Base-by-base conservation (phyloP, 92 coral and sea anemone genomes). In the Phenganax marumi region DNA sequence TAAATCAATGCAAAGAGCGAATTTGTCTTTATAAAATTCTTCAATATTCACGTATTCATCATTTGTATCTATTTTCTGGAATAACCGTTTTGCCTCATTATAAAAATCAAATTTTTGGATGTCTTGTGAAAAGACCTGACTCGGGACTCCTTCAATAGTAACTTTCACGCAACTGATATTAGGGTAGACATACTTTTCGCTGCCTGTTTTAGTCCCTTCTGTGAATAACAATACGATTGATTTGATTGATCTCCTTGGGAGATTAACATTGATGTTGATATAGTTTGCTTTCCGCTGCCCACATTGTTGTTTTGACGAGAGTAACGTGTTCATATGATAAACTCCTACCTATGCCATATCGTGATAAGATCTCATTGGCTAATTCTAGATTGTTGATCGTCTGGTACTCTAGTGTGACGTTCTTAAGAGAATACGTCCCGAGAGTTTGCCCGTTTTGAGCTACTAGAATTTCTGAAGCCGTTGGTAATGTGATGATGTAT, bases 101-200 rank as follows among this genome's bases (percentile, higher is more conserved):
- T 53, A 77, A 53, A 77, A 66, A 22, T 70, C 25, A 51, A 53
- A 22, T 53, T 77, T 77, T 53, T 48, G 82, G 26, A 77, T 77
- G 46, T 53, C 62, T 77, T 77, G 82, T 53, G 70, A 53, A 26
- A 50, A 77, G 25, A 77, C 65, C 48, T 24, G 47, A 53, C 60
- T 77, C 9, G 82, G 82, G 50, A 77, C 70, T 53, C 82, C 82
- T 71, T 71, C 77, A 0, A 71, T 71, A 21, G 77, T 71, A 1
- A 71, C 54, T 33, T 71, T 71, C 12, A 71, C 77, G 9, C 3
- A 1, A 13, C 12, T 33, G 52, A 71, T 23, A 23, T 71, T 71
- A 18, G 54, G 77, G 17, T 71, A 71, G 12, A 71, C 10, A 23
- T 10, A 21, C 52, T 71, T 54, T 71, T 71, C 52, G 22, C n/a